Conservation (phyloP, 2,888 invertebrate genomes). For the Pyrochroa serraticornis region DNA sequence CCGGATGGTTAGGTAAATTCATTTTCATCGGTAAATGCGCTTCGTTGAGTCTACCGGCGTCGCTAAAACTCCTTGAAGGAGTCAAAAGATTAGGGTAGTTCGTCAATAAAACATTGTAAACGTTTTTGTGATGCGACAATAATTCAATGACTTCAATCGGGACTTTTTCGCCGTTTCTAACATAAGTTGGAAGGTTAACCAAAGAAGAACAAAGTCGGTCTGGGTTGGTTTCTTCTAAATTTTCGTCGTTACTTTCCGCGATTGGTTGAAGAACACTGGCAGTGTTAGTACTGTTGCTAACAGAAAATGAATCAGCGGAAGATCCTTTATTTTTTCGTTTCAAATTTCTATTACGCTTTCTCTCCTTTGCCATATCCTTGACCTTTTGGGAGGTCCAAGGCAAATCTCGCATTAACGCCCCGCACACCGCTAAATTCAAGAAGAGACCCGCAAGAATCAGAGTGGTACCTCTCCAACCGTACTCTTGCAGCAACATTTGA, state of each 20-base stretch:
- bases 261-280: conserved; percentile 63
- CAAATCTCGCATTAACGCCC: conserved; percentile 79
- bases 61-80: conserved; percentile 76
- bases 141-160: conserved; percentile 78
- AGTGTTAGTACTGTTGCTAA: conserved; percentile 71
- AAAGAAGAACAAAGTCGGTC: conserved; percentile 77
- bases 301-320: conserved; percentile 74
- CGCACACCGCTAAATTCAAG: conserved; percentile 81
- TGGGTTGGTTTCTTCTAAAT: conserved; percentile 43
- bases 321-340: conserved; percentile 64
- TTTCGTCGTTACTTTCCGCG: conserved; percentile 47
- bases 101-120: conserved; percentile 73
- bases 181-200: conserved; percentile 83
- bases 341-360: conserved; percentile 66
- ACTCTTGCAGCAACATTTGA: conserved; percentile 73
- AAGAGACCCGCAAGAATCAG: conserved; percentile 82
- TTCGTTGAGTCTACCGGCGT: conserved; percentile 64
- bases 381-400: conserved; percentile 70
- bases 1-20: no score
- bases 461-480: conserved; percentile 84
- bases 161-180: conserved; percentile 77
- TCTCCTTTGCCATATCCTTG: conserved; percentile 67
- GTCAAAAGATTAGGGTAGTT: conserved; percentile 77
- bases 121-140: conserved; percentile 71
- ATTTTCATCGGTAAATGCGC: conserved; percentile 44